Conservation (phyloP, 2,113 vertebrate genomes). For the Choloepus hoffmanni region DNA sequence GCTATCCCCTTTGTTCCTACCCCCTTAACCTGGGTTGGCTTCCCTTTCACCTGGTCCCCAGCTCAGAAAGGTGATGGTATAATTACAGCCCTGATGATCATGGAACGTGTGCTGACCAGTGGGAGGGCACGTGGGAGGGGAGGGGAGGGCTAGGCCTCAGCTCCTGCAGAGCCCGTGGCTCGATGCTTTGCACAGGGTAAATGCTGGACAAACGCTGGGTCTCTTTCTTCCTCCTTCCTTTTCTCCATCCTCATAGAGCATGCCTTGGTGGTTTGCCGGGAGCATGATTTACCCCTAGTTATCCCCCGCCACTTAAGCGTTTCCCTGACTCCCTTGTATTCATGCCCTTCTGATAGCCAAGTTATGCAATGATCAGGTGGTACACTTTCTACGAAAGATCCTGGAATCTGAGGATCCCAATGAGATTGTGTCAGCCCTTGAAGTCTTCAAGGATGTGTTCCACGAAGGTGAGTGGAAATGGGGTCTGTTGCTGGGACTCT, state of each 20-base stretch:
- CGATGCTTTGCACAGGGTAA: not conserved
- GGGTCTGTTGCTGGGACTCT: not conserved
- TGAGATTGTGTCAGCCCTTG: not conserved
- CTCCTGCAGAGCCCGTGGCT: not conserved
- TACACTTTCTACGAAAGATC: not conserved
- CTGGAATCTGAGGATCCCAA: not conserved
- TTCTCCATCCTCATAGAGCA: not conserved
- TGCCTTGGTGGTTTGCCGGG: not conserved
- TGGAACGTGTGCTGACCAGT: not conserved
- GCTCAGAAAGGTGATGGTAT: not conserved
- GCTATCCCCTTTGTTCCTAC: not conserved
- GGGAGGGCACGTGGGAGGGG: not conserved
- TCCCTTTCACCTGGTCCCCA: not conserved
- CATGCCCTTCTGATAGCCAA: not conserved
- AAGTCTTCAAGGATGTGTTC: conserved; percentile 21
- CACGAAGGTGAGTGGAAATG: not conserved
- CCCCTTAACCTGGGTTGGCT: not conserved
- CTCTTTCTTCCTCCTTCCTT: not conserved
- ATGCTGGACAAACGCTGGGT: not conserved
- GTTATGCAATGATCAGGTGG: not conserved
- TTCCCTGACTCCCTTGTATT: not conserved
- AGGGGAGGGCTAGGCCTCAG: not conserved
- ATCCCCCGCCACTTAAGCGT: not conserved
- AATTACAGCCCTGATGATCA: not conserved
- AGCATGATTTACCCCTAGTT: not conserved